A percentile compares a stretch with the other conserved stretches of the same genome.
Conservation (phyloP, 2,113 vertebrate species). For the Thryonomys swinderianus region DNA sequence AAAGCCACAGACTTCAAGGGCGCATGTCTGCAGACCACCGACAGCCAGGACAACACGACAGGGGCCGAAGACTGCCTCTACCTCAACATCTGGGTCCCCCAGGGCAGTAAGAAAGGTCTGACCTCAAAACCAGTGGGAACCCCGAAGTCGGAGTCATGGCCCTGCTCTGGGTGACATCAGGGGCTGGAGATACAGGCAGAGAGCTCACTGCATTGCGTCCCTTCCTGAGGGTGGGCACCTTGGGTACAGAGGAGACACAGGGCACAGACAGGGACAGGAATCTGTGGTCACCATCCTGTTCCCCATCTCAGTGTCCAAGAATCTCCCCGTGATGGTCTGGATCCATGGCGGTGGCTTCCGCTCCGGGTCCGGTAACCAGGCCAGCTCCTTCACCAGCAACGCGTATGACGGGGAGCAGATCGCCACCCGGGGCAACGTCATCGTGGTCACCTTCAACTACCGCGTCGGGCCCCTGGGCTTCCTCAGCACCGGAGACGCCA, state of each 20-base stretch:
- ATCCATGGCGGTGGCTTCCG: conserved; percentile 94
- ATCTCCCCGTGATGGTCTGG: conserved; percentile 95
- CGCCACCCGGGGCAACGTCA: conserved; percentile 92
- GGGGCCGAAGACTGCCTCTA: conserved; percentile 95
- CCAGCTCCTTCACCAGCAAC: conserved; percentile 92
- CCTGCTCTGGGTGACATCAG: background rate
- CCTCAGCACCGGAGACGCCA: conserved; percentile 93
- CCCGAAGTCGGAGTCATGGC: background rate
- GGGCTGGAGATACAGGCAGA: accelerated
- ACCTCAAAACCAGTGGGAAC: accelerated
- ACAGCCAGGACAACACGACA: conserved; percentile 83
- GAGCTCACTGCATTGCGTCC: accelerated
- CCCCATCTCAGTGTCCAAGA: conserved; percentile 87
- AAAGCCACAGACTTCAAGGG: conserved; percentile 85
- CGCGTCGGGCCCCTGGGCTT: conserved; percentile 94
- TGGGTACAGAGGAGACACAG: accelerated
- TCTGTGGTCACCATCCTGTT: background rate
- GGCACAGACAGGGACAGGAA: accelerated
- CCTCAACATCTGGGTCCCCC: conserved; percentile 97
- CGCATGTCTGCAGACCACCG: conserved; percentile 90
- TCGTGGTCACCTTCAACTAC: conserved; percentile 95
- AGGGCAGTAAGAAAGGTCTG: conserved; percentile 83
- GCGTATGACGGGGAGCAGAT: conserved; percentile 94
- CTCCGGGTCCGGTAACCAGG: conserved; percentile 87
- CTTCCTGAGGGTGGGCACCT: accelerated